phyloP scores from a whole-genome alignment of 2,797 vertebrate species.

The Urocyon cinereoargenteus region DNA sequence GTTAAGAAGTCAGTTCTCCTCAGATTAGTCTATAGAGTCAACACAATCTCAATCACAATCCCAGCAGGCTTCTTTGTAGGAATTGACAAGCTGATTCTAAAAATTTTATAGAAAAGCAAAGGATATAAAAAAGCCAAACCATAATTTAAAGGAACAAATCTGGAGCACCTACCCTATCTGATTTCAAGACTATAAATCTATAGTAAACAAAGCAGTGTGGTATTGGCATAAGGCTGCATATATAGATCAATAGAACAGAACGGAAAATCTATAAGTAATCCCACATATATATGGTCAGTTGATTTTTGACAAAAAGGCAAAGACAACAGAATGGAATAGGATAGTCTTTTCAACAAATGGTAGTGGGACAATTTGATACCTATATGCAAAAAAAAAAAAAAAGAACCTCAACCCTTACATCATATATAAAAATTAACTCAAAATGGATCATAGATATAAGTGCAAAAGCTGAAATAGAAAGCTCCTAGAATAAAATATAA shows the following conservation, averaged over 20 bases:
- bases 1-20: background rate
- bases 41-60: background rate
- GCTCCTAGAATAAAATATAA: slow-evolving; percentile 20
- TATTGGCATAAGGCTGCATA: background rate
- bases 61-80: background rate
- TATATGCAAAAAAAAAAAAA: background rate
- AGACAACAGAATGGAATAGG: background rate
- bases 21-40: background rate
- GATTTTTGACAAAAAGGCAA: slow-evolving; percentile 4
- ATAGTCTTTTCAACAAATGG: background rate
- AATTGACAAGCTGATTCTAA: background rate
- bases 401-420: background rate
- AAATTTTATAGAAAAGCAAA: background rate
- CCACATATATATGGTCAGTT: background rate
- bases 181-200: background rate
- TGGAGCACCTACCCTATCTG: background rate
- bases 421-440: slow-evolving; percentile 8
- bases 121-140: background rate
- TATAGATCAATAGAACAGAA: background rate
- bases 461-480: slow-evolving; percentile 30
- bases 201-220: background rate
- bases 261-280: background rate
- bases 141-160: background rate
- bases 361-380: background rate
- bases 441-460: slow-evolving; percentile 9